Percentiles rank a stretch among this genome's conserved stretches.
These are phyloP conservation scores for Isichthys henryi DNA, from an alignment of 2,113 vertebrate genomes.

Conservation along the genomic window DNA sequence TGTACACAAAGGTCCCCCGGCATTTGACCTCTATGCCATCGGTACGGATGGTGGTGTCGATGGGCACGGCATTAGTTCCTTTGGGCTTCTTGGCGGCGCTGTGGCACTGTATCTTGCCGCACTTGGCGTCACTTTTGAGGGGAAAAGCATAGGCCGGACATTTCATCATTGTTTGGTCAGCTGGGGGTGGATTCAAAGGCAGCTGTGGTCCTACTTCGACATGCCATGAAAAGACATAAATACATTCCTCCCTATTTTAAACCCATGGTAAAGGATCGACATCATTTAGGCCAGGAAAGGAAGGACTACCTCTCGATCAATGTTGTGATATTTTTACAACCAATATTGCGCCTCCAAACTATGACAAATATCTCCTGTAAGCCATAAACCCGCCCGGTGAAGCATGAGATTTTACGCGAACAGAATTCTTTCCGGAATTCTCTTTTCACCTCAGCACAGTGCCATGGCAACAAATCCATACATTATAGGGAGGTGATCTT, in stretches of 20 bases:
- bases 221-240: neutral
- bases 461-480: slow-evolving; percentile 24
- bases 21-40: slow-evolving; percentile 73
- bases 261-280: neutral
- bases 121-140: slow-evolving; percentile 74
- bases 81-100: slow-evolving; percentile 76
- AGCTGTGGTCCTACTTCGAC: neutral
- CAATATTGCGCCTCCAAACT: neutral
- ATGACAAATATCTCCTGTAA: neutral
- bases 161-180: neutral
- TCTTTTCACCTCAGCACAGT: slow-evolving; percentile 35
- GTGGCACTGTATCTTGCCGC: slow-evolving; percentile 90
- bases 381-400: neutral
- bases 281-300: neutral
- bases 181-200: neutral
- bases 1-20: slow-evolving; percentile 71
- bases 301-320: neutral
- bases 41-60: slow-evolving; percentile 74
- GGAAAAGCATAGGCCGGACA: neutral
- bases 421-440: slow-evolving; percentile 30
- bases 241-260: neutral
- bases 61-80: slow-evolving; percentile 68
- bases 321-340: neutral
- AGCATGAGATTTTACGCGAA: neutral
- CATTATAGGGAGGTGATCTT: slow-evolving; percentile 1